Conservation (phyloP, 2,797 vertebrate genomes). For the Leptodactylus fallax region DNA sequence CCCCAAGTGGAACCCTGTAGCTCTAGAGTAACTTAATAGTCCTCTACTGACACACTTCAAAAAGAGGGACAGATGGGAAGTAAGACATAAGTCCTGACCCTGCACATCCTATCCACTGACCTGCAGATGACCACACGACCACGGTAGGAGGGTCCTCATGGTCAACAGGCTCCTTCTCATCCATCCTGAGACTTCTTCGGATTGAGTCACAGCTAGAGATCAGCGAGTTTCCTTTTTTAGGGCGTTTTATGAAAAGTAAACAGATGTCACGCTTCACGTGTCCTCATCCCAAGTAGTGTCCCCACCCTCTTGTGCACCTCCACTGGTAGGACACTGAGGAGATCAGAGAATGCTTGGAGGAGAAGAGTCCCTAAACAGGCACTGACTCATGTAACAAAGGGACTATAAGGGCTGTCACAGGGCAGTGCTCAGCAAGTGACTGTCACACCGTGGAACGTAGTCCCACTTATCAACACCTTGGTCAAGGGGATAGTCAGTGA, state of each 20-base stretch:
- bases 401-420: too few species aligned
- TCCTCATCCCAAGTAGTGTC: not conserved
- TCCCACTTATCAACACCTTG: too few species aligned
- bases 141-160: constrained; percentile 38
- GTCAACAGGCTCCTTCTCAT: constrained; percentile 8
- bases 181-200: constrained; percentile 30
- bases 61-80: not conserved
- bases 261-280: constrained; percentile 53
- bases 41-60: not conserved
- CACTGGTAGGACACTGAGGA: not conserved
- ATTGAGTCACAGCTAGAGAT: constrained; percentile 31
- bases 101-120: constrained; percentile 45
- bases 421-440: too few species aligned
- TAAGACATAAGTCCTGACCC: not conserved
- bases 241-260: constrained; percentile 52
- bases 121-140: constrained; percentile 49
- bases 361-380: not conserved
- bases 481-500: constrained; percentile 23
- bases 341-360: too few species aligned
- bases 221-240: constrained; percentile 55
- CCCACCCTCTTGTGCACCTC: constrained; percentile 33
- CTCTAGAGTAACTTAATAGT: too few species aligned
- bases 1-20: not conserved
- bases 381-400: not conserved
- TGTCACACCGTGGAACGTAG: too few species aligned